Evolutionary conservation across 1,140 invertebrate genomes (phyloP), one percentile per base, ranked within the genome.

Genomic region (Hydropsyche tenuis): DNA sequence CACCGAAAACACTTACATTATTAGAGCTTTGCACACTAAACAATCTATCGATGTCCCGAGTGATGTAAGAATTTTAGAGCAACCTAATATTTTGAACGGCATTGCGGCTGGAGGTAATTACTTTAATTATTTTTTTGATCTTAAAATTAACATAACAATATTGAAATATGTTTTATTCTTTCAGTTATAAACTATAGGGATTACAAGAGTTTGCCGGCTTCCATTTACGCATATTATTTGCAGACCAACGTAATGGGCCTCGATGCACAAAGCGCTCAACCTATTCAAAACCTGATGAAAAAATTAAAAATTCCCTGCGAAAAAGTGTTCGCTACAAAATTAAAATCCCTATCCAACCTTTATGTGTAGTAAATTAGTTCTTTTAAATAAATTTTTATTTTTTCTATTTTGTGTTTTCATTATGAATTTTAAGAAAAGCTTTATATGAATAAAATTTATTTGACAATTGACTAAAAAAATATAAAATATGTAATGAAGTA

Each of bases 71-170:
- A 20, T 60, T 9, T 56, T 78, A 37, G 73, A 77, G 42, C 56
- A 69, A 37, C 78, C 78, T 1, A 78, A 78, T 70, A 73, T 78
- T 43, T 23, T 75, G 7, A 77, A 37, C 25, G 78, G 78, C 45
- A 20, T 77, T 1, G 22, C 75, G 63, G 75, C 75, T 30, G 78
- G 75, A 72, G 75, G 75, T 77, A 73, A 56, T 37, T n/a, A n/a
- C n/a, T n/a, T n/a, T n/a, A n/a, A n/a, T n/a, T n/a, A n/a, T n/a
- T n/a, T n/a, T n/a, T n/a, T n/a, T n/a, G n/a, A n/a, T n/a, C n/a
- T n/a, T n/a, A n/a, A n/a, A n/a, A n/a, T n/a, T n/a, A n/a, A n/a
- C n/a, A n/a, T n/a, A n/a, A n/a, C n/a, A n/a, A n/a, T n/a, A n/a
- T n/a, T n/a, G n/a, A n/a, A n/a, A n/a, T n/a, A n/a, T n/a, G n/a